Evolutionary conservation across 2,797 vertebrate genomes (phyloP), one percentile per base, ranked within the genome.

Genomic region (Sciurus carolinensis): DNA sequence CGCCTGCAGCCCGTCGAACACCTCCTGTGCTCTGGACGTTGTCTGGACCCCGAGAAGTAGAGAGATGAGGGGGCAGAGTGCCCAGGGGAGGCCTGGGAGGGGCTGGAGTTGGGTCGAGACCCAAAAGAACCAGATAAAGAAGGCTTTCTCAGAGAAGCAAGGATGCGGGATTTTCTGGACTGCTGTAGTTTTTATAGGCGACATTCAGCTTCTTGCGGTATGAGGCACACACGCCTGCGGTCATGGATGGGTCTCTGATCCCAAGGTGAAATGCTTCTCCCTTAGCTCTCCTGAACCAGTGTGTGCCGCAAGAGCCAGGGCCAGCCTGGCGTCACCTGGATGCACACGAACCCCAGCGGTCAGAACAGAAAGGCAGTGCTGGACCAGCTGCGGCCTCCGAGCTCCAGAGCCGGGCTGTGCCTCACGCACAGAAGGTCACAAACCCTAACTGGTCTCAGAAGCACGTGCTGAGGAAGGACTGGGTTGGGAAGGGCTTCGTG

Each of bases 301-400:
- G 10, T 14, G 47, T 6, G 5, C 54, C 20, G 3, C 62, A 14
- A 44, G 54, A 11, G 15, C 0, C 2, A 36, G 59, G 71, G 44
- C 50, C 17, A 1, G 0, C 8, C 52, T 59, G 76, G n/a, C 36
- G 72, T 11, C 39, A 9, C 42, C 42, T 5, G 39, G 36, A 24
- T 6, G 39, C 3, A 14, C 39, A 54, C 2, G 66, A 24, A 71
- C 12, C 66, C 30, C 33, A 1, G 4, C 5, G 3, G 52, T 28
- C 6, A 1, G 11, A 22, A 57, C 1, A 0, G 3, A 26, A 1
- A 24, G 44, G 7, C 39, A 3, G 69, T 33, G 7, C 26, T 2
- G 22, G 14, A 54, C 1, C 22, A 18, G 11, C 4, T 3, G 26
- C 75, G 5, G 62, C 28, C 57, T 36, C 0, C 0, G 39, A 47